These are phyloP conservation scores for Pristionchus arcanus DNA, from an alignment of 2,888 invertebrate species.

Conservation along the genomic window DNA sequence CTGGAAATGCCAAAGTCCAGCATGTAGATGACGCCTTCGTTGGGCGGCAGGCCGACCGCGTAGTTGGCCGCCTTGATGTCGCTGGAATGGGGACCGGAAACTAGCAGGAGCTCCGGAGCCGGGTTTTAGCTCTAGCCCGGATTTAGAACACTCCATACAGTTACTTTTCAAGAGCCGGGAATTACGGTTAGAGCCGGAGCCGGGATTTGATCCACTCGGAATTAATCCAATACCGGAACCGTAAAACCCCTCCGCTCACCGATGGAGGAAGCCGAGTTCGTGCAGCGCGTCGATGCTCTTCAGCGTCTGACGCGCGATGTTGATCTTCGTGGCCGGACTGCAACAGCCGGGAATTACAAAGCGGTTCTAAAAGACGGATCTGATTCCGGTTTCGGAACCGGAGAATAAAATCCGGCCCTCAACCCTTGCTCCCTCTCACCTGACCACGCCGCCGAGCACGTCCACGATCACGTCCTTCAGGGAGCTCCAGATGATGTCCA, in stretches of 20 bases:
- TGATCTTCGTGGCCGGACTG: neutral
- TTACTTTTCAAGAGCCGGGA: neutral
- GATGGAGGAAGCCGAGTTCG: constrained; percentile 56
- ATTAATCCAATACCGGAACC: no score
- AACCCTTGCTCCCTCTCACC: neutral
- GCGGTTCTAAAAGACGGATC: no score
- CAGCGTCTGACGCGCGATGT: neutral
- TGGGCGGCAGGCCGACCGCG: constrained; percentile 13
- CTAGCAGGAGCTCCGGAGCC: neutral
- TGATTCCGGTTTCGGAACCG: neutral
- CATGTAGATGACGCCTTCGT: constrained; percentile 36
- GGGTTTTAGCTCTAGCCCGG: neutral
- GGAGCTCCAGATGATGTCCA: neutral
- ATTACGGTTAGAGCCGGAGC: neutral
- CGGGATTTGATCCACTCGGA: no score
- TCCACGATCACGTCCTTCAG: neutral
- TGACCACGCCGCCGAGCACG: neutral
- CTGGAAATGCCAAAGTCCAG: constrained; percentile 55
- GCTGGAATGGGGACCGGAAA: neutral
- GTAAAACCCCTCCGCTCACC: neutral
- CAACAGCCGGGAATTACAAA: neutral
- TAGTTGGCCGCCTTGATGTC: constrained; percentile 1
- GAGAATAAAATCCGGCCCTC: neutral
- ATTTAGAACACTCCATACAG: neutral
- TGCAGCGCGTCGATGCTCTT: constrained; percentile 55